Base-by-base conservation (phyloP, 2,888 invertebrate species). In the Urechis unicinctus region DNA sequence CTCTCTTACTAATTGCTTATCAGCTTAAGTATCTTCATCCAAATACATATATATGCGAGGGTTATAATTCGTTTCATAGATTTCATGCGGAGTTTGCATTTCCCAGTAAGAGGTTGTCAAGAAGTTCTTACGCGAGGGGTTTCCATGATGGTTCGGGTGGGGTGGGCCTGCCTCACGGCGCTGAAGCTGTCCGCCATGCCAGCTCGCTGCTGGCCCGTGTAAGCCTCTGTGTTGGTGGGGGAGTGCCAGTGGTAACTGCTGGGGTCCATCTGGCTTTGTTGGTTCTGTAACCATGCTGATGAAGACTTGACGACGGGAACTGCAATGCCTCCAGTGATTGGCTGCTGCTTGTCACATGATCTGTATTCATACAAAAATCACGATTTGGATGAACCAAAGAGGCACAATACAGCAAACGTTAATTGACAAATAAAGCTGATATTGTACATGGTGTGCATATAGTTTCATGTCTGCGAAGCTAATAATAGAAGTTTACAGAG, bases 261-360 rank as follows among this genome's bases (percentile, higher is more conserved):
- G 44, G 70, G 60, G 43, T 68, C 70, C 28, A 70, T 70, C 26
- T 9, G 26, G 26, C 28, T 13, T 24, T 26, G 24, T 28, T 17
- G 68, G 68, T 2, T 62, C 64, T 25, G 67, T 61, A 28, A 62
- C 30, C 43, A 6, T 56, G 45, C 6, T 56, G 50, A 54, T 30
- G 60, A 60, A 22, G 60, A 58, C 47, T 60, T 60, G 25, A 58
- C 60, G 22, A 60, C 58, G n/a, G 60, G 60, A 17, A 58, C 55
- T 6, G 60, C 60, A 24, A 55, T 61, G 45, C 53, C 55, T 3
- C 48, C 54, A 3, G 54, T n/a, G n/a, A n/a, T n/a, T n/a, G n/a
- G n/a, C n/a, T n/a, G n/a, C 56, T 71, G 70, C 55, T 72, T 72
- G 51, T 71, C 69, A 63, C 68, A 71, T 31, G 68, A 65, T 52